A percentile compares a stretch with the other conserved stretches of the same genome.
These are phyloP conservation scores for Heterotilapia buettikoferi DNA, from an alignment of 2,113 vertebrate species.

Conservation along the genomic window DNA sequence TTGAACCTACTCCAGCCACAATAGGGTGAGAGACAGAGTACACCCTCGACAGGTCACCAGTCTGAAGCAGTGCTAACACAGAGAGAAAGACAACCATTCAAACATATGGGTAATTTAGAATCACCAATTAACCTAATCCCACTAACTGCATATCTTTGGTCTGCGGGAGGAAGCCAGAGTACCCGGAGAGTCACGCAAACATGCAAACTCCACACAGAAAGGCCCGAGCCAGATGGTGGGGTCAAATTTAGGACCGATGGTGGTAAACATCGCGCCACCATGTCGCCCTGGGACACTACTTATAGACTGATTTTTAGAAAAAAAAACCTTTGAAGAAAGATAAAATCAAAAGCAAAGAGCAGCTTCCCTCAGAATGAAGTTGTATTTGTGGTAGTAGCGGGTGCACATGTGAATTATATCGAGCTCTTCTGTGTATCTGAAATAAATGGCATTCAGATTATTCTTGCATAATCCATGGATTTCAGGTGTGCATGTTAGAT, in stretches of 20 bases:
- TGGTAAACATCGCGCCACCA: accelerated
- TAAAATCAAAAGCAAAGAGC: background rate
- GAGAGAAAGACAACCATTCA: background rate
- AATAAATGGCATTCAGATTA: background rate
- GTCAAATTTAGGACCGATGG: accelerated
- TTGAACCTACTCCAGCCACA: background rate
- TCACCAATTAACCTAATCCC: background rate
- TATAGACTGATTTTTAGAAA: background rate
- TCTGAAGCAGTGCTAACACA: background rate
- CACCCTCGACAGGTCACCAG: accelerated
- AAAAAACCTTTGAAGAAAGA: background rate
- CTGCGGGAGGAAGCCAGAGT: background rate
- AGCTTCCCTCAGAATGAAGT: background rate
- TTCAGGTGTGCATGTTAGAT: background rate
- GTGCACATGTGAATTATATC: background rate
- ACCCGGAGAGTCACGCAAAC: background rate
- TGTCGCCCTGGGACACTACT: background rate
- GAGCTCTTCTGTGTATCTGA: background rate
- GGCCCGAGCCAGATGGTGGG: background rate
- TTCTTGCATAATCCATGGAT: background rate
- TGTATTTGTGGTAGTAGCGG: background rate
- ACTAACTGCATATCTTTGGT: background rate
- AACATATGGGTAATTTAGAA: background rate
- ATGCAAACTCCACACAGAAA: background rate
- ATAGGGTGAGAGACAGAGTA: background rate